Conservation (phyloP, 1,140 invertebrate species). For the Sycobia sp. region DNA sequence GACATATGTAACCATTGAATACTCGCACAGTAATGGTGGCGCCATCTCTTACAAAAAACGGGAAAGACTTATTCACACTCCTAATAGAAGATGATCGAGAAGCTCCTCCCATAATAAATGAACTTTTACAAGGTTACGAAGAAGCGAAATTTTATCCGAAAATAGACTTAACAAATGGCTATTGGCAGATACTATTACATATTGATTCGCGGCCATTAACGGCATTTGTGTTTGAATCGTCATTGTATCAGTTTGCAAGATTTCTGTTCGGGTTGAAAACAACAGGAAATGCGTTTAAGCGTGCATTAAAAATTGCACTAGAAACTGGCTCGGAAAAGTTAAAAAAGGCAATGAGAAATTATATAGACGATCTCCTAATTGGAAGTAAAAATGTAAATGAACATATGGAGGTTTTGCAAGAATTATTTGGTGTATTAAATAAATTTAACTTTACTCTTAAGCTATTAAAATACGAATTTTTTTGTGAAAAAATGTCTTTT, state of each 20-base stretch:
- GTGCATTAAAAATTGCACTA: not conserved
- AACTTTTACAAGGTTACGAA: conserved; percentile 17
- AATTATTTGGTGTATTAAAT: not conserved
- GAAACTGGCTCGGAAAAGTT: not conserved
- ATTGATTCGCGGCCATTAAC: conserved; percentile 45
- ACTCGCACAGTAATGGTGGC: too few relatives aligned
- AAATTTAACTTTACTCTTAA: conserved; percentile 6
- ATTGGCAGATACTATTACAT: conserved; percentile 49
- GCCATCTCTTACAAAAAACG: too few relatives aligned
- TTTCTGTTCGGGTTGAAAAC: conserved; percentile 50
- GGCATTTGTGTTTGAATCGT: conserved; percentile 44
- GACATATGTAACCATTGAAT: too few relatives aligned
- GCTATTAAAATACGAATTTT: conserved; percentile 17
- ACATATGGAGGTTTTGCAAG: not conserved
- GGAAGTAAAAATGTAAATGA: not conserved
- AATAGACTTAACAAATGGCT: conserved; percentile 37
- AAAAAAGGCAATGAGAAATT: conserved; percentile 1
- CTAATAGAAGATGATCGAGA: conserved; percentile 30
- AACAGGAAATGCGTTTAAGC: conserved; percentile 46
- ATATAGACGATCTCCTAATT: not conserved
- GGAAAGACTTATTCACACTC: too few relatives aligned
- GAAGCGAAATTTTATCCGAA: conserved; percentile 18
- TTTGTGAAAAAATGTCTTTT: not conserved
- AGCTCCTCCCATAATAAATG: conserved; percentile 17
- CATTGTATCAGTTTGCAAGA: conserved; percentile 44